Evolutionary conservation across 2,888 invertebrate species (phyloP).

Genomic region (Alloplasta piceator): DNA sequence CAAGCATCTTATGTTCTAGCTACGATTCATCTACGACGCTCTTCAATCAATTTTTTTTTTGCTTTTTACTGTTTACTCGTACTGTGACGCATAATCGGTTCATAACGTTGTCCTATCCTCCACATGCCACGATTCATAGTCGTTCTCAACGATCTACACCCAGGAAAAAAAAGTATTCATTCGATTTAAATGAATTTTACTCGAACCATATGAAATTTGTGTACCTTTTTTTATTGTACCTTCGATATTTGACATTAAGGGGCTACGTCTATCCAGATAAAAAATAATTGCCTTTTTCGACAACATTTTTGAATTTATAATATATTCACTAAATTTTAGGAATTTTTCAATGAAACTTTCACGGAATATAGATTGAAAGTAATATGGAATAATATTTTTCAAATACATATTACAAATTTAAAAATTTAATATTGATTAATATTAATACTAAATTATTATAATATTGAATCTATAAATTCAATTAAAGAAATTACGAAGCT

Average conservation of each 20-base stretch:
- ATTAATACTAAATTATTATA: too few species aligned
- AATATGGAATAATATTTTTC: too few species aligned
- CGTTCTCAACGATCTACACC: background rate
- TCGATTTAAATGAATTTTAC: constrained; percentile 1
- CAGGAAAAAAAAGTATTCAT: constrained; percentile 16
- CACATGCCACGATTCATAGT: constrained; percentile 34
- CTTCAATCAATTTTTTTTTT: constrained; percentile 1
- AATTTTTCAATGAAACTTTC: too few species aligned
- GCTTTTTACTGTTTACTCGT: constrained; percentile 14
- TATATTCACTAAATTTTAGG: too few species aligned
- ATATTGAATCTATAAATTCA: too few species aligned
- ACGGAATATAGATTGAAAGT: too few species aligned
- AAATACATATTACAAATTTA: too few species aligned
- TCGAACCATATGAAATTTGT: background rate
- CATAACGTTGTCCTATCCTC: constrained; percentile 10
- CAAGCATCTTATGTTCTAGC: constrained; percentile 45
- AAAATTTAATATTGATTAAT: too few species aligned
- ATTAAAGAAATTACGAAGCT: too few species aligned
- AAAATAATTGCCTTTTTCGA: too few species aligned
- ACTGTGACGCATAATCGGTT: background rate
- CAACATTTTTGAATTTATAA: background rate
- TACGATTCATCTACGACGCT: constrained; percentile 44
- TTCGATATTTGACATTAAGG: too few species aligned
- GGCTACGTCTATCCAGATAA: too few species aligned
- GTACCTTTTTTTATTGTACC: background rate